Evolutionary conservation across 1,140 invertebrate species (phyloP), one percentile per base, ranked within the genome.

Genomic region (Diachasmimorpha longicaudata): DNA sequence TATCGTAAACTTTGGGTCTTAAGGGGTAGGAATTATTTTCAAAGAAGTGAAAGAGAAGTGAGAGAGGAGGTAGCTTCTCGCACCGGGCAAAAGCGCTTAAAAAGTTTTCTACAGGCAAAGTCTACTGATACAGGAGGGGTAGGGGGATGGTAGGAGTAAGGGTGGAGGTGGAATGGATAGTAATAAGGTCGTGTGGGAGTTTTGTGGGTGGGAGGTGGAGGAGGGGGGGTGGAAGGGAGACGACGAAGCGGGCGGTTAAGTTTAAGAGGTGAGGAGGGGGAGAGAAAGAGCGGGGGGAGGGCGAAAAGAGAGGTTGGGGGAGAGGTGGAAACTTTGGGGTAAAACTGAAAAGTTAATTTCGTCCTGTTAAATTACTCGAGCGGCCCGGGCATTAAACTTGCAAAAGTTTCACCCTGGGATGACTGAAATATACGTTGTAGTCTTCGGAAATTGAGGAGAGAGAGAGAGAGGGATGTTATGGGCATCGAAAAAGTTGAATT

Each of bases 261-360:
- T 85, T 83, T 58, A 48, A 37, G 48, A 25, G 23, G 13, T 16
- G 46, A 16, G 31, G 70, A 55, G 36, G 48, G 48, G 19, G 9
- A 3, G 44, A 10, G 11, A 10, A 31, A 55, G 36, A 25, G 48
- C 16, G 9, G 11, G 44, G 44, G 11, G 44, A 31, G 4, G n/a
- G 44, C 11, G 10, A n/a, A 48, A 9, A 55, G 48, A n/a, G 21
- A n/a, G 48, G 36, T 37, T 11, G 48, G 16, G 25, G 70, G 19
- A 6, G 16, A 11, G 52, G 23, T 72, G 48, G 19, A 25, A 58
- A 72, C 39, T 55, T 16, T 36, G 48, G 39, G 85, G 83, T 85
- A 86, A 86, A 87, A 87, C 86, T 87, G 85, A 87, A 87, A 87
- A 87, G 86, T 87, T 87, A 86, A 87, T 87, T 87, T 87, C 83